Percentiles rank a stretch among this genome's conserved stretches.
Evolutionary conservation across 2,113 vertebrate genomes (phyloP).

Genomic region (Pan troglodytes): DNA sequence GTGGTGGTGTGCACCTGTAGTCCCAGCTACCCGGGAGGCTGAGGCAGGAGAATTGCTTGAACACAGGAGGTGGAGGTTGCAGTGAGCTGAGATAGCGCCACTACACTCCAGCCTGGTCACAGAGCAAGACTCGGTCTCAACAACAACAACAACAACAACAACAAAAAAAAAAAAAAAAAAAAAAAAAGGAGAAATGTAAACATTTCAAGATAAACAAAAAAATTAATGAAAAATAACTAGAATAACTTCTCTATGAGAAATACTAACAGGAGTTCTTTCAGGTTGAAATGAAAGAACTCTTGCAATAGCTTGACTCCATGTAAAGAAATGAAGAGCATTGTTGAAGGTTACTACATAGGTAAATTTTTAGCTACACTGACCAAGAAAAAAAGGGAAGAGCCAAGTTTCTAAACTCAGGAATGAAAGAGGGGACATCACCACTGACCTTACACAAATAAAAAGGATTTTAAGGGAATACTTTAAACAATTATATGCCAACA

Average conservation of each 20-base stretch:
- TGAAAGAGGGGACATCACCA: background rate
- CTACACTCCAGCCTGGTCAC: too few species aligned
- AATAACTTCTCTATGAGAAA: background rate
- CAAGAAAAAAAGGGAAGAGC: background rate
- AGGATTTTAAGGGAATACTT: background rate
- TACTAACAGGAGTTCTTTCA: background rate
- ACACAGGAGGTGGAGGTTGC: too few species aligned
- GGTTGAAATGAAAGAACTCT: background rate
- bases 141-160: too few species aligned
- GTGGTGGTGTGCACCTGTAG: too few species aligned
- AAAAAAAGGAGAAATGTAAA: background rate
- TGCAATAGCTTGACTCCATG: background rate
- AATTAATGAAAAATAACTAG: background rate
- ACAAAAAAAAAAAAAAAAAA: too few species aligned
- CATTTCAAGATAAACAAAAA: background rate
- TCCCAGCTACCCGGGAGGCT: too few species aligned
- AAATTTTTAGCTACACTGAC: background rate
- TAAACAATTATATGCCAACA: background rate
- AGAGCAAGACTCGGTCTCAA: too few species aligned
- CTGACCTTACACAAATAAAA: background rate
- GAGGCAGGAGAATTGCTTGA: too few species aligned
- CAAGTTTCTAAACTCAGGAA: background rate
- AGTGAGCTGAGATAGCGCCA: too few species aligned
- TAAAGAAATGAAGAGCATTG: background rate
- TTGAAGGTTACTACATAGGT: background rate